Evolutionary conservation across 2,113 vertebrate species (phyloP).

Genomic region (Diphyllodes magnificus): DNA sequence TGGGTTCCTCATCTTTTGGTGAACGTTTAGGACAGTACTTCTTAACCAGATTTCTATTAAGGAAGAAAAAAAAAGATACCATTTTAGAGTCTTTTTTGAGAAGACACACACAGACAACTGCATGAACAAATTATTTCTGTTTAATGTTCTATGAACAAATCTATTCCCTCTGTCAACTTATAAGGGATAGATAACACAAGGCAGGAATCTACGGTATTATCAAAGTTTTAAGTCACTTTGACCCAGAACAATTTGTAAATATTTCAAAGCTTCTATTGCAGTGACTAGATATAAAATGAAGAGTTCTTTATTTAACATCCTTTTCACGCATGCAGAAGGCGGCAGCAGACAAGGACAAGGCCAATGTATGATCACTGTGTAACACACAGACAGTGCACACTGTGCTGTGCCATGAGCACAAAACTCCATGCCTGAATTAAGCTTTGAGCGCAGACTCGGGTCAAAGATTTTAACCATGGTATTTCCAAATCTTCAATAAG

Average conservation of each 20-base stretch:
- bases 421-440: not conserved
- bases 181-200: not conserved
- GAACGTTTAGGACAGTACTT: slow-evolving; percentile 96
- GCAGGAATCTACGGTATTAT: not conserved
- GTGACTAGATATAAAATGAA: not conserved
- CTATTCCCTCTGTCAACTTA: not conserved
- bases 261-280: not conserved
- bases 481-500: not conserved
- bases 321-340: not conserved
- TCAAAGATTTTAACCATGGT: not conserved
- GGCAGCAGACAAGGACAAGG: not conserved
- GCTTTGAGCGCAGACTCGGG: not conserved
- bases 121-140: not conserved
- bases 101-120: not conserved
- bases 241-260: not conserved
- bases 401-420: not conserved
- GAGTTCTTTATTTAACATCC: not conserved
- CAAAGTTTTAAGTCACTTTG: not conserved
- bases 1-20: slow-evolving; percentile 95
- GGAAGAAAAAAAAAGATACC: not conserved
- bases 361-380: not conserved
- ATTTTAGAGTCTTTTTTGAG: not conserved
- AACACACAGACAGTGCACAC: not conserved
- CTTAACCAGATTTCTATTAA: slow-evolving; percentile 90
- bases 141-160: not conserved